Evolutionary conservation across 2,797 vertebrate species (phyloP).

Genomic region (Chloroceryle inda): DNA sequence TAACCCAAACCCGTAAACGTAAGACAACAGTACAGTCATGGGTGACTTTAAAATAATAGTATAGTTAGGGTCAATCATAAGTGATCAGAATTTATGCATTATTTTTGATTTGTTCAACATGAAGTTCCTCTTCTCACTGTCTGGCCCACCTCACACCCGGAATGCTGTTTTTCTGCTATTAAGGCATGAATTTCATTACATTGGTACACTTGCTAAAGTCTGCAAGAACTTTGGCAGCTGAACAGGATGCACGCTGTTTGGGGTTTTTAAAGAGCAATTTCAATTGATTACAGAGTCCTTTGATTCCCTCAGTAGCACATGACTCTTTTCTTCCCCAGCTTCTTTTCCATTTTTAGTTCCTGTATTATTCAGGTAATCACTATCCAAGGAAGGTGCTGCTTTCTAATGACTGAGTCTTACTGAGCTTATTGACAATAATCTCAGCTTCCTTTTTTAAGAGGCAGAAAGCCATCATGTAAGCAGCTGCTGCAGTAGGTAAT

Average conservation of each 20-base stretch:
- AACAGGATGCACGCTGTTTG: background rate
- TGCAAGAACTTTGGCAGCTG: background rate
- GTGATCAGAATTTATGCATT: background rate
- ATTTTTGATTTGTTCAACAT: background rate
- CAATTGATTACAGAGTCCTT: background rate
- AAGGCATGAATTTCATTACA: background rate
- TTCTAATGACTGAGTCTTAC: background rate
- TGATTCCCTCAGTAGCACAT: background rate
- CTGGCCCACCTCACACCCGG: background rate
- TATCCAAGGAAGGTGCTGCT: background rate
- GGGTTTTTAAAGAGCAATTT: constrained; percentile 6
- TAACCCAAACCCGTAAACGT: background rate
- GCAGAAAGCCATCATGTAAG: background rate
- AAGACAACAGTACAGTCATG: background rate
- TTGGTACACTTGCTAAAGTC: background rate
- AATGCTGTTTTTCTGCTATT: background rate
- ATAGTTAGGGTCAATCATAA: background rate
- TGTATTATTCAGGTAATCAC: background rate
- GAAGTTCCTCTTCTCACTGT: background rate
- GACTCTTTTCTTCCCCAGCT: background rate
- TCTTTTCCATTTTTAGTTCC: constrained; percentile 6
- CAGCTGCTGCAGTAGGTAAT: background rate
- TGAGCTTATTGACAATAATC: background rate
- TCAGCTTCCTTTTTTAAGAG: background rate
- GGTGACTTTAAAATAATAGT: background rate